Evolutionary conservation across 2,113 vertebrate species (phyloP), one percentile per base, ranked within the genome.

Genomic region (Cygnus buccinator): DNA sequence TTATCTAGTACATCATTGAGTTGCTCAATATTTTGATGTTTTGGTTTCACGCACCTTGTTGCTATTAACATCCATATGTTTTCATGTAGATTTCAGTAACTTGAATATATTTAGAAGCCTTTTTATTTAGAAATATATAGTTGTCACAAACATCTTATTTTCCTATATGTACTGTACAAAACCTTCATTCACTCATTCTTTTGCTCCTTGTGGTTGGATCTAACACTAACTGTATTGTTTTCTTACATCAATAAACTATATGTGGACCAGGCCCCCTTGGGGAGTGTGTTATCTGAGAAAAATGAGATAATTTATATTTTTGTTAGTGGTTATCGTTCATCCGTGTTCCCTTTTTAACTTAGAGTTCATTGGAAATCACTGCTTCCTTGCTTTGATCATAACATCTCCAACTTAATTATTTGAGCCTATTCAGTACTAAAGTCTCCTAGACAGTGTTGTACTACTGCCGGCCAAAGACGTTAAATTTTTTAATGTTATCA

Each of bases 171-270:
- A 98, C 98, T 98, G 98, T 98, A 98, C 94, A 98, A 98, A 98
- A 97, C 96, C 97, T 98, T 96, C 96, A 96, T 97, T 98, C 96
- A 96, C 95, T 97, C 97, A 94, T 98, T 96, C 92, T 94, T 97
- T 98, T 97, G 97, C 97, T 98, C 97, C 98, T 98, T 98, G 98
- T 98, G 98, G 97, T 98, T 98, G 98, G 98, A 98, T 99, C 98
- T 98, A 98, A 99, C 98, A 99, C 98, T 99, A 99, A 98, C 98
- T 99, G 98, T 99, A 99, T 98, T 98, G 98, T 99, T 99, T 99
- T 98, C 98, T 98, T 98, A 98, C 97, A 98, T 98, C 98, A 98
- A 99, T 99, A 99, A 99, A 99, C 97, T 98, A 98, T 98, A 98
- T 98, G 98, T 99, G 98, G 99, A 99, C 99, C 98, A 99, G 98